Evolutionary conservation across 2,113 vertebrate genomes (phyloP).

Genomic region (Spermophilus dauricus): DNA sequence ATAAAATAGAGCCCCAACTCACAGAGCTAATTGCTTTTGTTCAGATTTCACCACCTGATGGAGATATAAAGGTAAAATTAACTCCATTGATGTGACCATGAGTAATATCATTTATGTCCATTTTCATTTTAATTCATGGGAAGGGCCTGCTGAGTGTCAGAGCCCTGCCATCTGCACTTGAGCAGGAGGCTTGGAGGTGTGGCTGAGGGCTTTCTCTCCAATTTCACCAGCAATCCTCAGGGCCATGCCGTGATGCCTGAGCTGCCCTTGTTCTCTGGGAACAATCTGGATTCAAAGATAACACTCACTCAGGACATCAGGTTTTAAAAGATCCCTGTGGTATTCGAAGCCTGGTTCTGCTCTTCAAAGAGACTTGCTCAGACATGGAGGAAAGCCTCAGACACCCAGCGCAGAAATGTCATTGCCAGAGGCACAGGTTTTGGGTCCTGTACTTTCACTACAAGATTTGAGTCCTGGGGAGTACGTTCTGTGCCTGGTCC

Average conservation of each 20-base stretch:
- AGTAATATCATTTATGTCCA: too few species aligned
- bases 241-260: fast-evolving
- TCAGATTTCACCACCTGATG: too few species aligned
- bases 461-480: neutral
- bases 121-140: neutral
- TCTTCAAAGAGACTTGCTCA: neutral
- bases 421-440: neutral
- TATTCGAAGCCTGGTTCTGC: neutral
- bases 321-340: neutral
- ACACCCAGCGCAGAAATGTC: neutral
- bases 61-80: neutral
- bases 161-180: too few species aligned
- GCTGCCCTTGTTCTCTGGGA: neutral
- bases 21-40: neutral
- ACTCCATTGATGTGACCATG: too few species aligned
- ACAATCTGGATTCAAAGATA: too few species aligned
- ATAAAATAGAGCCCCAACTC: neutral
- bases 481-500: neutral
- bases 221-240: neutral
- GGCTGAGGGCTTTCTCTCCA: neutral
- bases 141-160: neutral
- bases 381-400: neutral
- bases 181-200: too few species aligned
- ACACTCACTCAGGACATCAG: neutral
- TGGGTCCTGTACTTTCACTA: neutral